These are phyloP conservation scores for Coboldia fuscipes DNA, from an alignment of 1,140 invertebrate genomes.

Conservation along the genomic window DNA sequence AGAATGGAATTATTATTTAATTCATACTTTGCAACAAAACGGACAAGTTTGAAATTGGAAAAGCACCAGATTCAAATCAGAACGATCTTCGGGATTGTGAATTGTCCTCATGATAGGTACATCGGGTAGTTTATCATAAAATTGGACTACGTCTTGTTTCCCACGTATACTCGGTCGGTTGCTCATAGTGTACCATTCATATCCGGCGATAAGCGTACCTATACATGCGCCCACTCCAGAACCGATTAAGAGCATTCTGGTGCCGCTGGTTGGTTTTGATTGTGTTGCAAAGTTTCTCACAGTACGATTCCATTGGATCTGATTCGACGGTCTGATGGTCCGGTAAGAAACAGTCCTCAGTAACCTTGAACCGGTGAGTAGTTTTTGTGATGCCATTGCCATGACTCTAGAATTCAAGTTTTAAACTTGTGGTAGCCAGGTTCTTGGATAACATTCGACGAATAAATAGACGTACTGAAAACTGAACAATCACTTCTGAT, in stretches of 20 bases:
- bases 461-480: no score
- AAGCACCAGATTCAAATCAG: slow-evolving; percentile 62
- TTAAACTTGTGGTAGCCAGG: no score
- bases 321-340: no score
- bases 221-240: neutral
- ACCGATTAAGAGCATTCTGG: neutral
- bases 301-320: no score
- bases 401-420: no score
- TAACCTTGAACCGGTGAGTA: no score
- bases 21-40: slow-evolving; percentile 80
- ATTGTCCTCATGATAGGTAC: slow-evolving; percentile 30
- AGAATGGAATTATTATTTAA: neutral
- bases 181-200: neutral
- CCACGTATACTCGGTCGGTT: slow-evolving; percentile 5
- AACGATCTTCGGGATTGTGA: slow-evolving; percentile 38
- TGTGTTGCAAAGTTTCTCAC: no score
- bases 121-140: slow-evolving; percentile 23
- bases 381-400: no score
- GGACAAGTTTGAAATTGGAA: slow-evolving; percentile 97
- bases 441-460: no score
- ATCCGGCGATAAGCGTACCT: neutral
- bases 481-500: no score
- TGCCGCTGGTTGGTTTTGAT: no score
- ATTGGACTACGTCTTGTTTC: slow-evolving; percentile 19
- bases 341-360: no score